Conservation (phyloP, 2,113 vertebrate genomes). For the Bambusicola thoracicus region DNA sequence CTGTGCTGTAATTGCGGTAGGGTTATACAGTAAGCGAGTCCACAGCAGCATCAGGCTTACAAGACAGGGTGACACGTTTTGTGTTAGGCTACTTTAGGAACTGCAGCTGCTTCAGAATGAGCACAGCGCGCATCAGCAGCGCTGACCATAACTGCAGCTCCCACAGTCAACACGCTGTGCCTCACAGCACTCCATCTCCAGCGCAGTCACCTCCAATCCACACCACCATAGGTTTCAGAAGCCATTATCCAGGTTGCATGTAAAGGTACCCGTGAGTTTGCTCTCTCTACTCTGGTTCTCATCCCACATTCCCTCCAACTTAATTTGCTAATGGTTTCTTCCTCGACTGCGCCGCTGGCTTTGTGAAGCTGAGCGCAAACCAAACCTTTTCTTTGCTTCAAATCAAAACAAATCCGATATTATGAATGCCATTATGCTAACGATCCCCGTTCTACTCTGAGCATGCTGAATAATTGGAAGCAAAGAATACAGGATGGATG, state of each 20-base stretch:
- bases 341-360: not conserved
- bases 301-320: not conserved
- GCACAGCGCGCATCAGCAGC: fast-evolving
- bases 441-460: not conserved
- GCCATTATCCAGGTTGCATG: fast-evolving
- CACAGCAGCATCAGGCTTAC: not conserved
- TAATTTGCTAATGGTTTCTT: not conserved
- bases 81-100: not conserved
- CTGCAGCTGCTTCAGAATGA: not conserved
- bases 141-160: not conserved
- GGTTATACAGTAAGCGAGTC: not conserved
- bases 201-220: not conserved
- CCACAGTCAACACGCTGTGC: not conserved
- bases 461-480: not conserved
- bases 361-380: not conserved
- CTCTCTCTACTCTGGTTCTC: not conserved
- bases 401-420: not conserved
- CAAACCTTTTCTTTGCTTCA: not conserved
- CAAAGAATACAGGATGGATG: not conserved
- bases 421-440: not conserved
- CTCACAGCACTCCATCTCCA: not conserved
- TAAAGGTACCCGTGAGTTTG: fast-evolving
- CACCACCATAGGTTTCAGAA: not conserved
- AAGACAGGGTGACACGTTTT: not conserved
- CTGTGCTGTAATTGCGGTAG: constrained; percentile 55